Base-by-base conservation (phyloP, 2,797 vertebrate species). In the Cossypha heuglini region DNA sequence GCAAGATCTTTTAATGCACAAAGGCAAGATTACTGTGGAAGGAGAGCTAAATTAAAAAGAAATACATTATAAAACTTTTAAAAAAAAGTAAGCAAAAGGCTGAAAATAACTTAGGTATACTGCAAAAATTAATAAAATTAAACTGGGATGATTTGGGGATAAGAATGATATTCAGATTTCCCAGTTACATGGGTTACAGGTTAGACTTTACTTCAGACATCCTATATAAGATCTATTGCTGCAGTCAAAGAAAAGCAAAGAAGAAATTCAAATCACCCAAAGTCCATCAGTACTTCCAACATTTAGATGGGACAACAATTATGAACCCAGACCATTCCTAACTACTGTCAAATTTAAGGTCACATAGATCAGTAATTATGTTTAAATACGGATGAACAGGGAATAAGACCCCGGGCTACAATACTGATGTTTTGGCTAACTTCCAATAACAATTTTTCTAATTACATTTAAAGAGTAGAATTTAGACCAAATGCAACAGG, bases 331-430 rank as follows among this genome's bases (percentile, higher is more conserved):
- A 79, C 25, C 20, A 82, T 7, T 77, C 20, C 25, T 37, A 72
- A 37, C 28, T 84, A 68, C 20, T 59, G 31, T 26, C 10, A 35
- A 86, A 74, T 80, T 83, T 62, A 66, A n/a, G 37, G 15, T 24
- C 25, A 64, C 6, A 21, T 0, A 42, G 19, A 77, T 25, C 25
- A 37, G 25, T 25, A 68, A 35, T 9, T 15, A 75, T 21, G 11
- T 40, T 33, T 68, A 72, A 82, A 40, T 16, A 68, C 0, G 0
- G 17, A 40, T 12, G 3, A 80, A 26, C 3, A 37, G 21, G 6
- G 20, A 74, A 40, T 11, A 84, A 75, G 82, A 52, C 6, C 2
- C 11, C 10, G 15, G 40, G 24, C 55, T 66, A 51, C 16, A 62
- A 35, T 4, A 54, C 24, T 3, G 22, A 46, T 48, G 28, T 40